phyloP scores from a whole-genome alignment of 2,113 vertebrate genomes.

The Leucopternis melanops region DNA sequence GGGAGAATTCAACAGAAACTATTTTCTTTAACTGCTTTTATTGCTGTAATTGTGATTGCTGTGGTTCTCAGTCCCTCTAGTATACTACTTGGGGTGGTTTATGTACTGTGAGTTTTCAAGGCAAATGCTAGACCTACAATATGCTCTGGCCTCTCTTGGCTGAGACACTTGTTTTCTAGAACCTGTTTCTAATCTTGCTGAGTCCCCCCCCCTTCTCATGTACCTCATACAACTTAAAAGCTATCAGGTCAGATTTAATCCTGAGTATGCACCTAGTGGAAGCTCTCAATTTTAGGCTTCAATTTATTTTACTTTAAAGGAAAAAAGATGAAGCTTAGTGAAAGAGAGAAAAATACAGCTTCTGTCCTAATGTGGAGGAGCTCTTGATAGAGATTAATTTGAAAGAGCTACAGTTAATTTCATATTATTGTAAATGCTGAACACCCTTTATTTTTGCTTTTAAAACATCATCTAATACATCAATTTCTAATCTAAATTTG shows the following conservation, averaged over 20 bases:
- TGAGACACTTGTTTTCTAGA: neutral
- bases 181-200: neutral
- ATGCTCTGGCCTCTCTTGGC: neutral
- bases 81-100: neutral
- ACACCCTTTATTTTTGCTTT: neutral
- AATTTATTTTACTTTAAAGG: neutral
- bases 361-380: neutral
- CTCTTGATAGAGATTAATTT: constrained; percentile 21
- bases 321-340: neutral
- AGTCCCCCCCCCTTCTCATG: neutral
- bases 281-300: neutral
- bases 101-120: neutral
- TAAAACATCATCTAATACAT: neutral
- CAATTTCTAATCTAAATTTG: neutral
- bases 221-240: neutral
- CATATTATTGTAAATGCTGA: constrained; percentile 41
- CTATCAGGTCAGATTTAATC: neutral
- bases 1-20: neutral
- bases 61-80: neutral
- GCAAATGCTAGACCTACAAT: neutral
- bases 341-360: neutral
- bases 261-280: neutral
- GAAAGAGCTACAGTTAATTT: constrained; percentile 18
- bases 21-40: neutral
- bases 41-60: neutral